Percentiles rank a stretch among this genome's conserved stretches.
Evolutionary conservation across 1,140 invertebrate genomes (phyloP).

Genomic region (Eumeta japonica): DNA sequence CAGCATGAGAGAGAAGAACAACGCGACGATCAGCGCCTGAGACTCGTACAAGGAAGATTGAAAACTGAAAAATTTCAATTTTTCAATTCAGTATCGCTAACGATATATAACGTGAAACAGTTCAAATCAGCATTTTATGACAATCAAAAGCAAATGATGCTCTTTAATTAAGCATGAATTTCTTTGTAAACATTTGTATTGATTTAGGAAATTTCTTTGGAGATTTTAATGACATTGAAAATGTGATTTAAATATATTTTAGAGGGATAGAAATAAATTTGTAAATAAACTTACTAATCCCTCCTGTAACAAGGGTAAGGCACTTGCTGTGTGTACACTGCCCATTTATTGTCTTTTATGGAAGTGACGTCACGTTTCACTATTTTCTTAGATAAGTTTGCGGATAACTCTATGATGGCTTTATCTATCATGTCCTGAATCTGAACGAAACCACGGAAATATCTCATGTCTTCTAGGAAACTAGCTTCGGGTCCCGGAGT

Average conservation of each 20-base stretch:
- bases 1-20: slow-evolving; percentile 64
- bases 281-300: slow-evolving; percentile 61
- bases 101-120: neutral
- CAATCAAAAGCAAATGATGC: no score
- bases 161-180: no score
- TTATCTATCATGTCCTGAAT: slow-evolving; percentile 66
- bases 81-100: neutral
- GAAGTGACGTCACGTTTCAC: slow-evolving; percentile 18
- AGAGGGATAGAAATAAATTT: no score
- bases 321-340: slow-evolving; percentile 64
- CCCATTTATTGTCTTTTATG: slow-evolving; percentile 45
- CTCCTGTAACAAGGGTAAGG: slow-evolving; percentile 66
- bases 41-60: slow-evolving; percentile 65
- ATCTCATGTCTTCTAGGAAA: slow-evolving; percentile 65
- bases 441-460: slow-evolving; percentile 67
- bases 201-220: slow-evolving; percentile 2
- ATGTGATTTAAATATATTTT: no score
- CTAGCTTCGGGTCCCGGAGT: slow-evolving; percentile 63
- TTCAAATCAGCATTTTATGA: slow-evolving; percentile 1
- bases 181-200: slow-evolving; percentile 1
- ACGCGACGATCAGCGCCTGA: slow-evolving; percentile 62
- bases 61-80: slow-evolving; percentile 55
- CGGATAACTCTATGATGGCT: slow-evolving; percentile 58
- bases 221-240: no score
- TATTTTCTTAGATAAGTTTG: slow-evolving; percentile 9